A percentile compares a stretch with the other conserved stretches of the same genome.
Evolutionary conservation across 2,797 vertebrate species (phyloP).

Genomic region (Chaenodraco wilsoni): DNA sequence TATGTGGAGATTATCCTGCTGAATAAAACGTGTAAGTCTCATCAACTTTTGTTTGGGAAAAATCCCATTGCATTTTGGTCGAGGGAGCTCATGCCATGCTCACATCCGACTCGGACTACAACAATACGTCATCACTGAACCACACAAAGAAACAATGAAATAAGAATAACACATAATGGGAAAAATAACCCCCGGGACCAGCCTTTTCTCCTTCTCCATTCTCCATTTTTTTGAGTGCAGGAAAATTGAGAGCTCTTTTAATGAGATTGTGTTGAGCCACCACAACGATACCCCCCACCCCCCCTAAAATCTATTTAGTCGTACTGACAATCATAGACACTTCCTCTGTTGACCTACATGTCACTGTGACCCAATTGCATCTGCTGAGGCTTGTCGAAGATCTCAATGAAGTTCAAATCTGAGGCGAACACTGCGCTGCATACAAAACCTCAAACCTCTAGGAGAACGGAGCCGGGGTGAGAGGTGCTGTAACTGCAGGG

Average conservation of each 20-base stretch:
- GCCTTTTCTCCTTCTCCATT: not conserved
- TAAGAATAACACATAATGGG: no score
- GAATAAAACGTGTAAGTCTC: no score
- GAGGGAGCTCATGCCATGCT: no score
- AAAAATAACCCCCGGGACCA: not conserved
- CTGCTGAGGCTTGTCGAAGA: conserved; percentile 14
- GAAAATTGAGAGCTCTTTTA: not conserved
- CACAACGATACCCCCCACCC: not conserved
- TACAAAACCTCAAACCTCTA: not conserved
- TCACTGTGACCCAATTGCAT: conserved; percentile 51
- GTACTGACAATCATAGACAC: conserved; percentile 35
- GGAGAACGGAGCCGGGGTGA: not conserved
- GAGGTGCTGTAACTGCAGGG: not conserved
- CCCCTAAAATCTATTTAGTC: conserved; percentile 38
- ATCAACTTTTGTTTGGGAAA: no score
- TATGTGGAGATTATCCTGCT: no score
- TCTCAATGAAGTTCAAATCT: conserved; percentile 16
- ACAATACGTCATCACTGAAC: no score
- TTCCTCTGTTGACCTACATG: conserved; percentile 45
- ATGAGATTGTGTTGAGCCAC: conserved; percentile 9
- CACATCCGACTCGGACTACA: no score
- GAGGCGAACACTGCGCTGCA: not conserved
- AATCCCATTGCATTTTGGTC: no score
- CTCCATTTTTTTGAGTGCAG: not conserved
- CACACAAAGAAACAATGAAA: not conserved